These are phyloP conservation scores for Agraylea sexmaculata DNA, from an alignment of 1,140 invertebrate species.

Conservation along the genomic window DNA sequence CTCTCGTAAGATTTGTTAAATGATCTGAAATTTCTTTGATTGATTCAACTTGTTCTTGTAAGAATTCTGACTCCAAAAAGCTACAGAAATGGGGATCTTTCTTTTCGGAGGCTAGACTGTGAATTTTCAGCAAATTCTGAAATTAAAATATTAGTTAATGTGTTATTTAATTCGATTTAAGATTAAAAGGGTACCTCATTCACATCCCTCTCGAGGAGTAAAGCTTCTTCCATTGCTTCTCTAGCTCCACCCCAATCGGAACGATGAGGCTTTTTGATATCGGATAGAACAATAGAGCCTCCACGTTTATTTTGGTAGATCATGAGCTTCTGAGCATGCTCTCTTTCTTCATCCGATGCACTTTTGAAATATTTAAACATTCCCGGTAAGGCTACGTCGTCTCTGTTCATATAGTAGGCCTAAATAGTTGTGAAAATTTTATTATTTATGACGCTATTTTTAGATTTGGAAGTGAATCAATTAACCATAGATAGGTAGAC, in stretches of 20 bases:
- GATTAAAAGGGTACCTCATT: slow-evolving; percentile 43
- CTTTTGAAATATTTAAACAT: slow-evolving; percentile 60
- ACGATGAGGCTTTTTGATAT: slow-evolving; percentile 47
- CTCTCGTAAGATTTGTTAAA: slow-evolving; percentile 57
- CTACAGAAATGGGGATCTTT: slow-evolving; percentile 60
- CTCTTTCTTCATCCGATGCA: slow-evolving; percentile 61
- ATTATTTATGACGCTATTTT: no score
- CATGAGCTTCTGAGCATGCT: slow-evolving; percentile 64
- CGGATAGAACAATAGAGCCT: slow-evolving; percentile 47
- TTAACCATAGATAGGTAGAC: slow-evolving; percentile 18
- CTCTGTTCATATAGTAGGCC: slow-evolving; percentile 68
- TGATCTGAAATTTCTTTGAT: slow-evolving; percentile 62
- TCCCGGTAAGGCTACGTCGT: slow-evolving; percentile 66
- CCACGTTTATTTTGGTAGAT: slow-evolving; percentile 74
- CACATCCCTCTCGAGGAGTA: slow-evolving; percentile 67
- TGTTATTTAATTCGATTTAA: neutral
- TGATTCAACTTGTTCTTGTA: slow-evolving; percentile 65
- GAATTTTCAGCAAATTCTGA: slow-evolving; percentile 54
- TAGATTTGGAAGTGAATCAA: no score
- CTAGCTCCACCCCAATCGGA: slow-evolving; percentile 51
- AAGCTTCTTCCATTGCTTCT: slow-evolving; percentile 58
- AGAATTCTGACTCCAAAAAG: slow-evolving; percentile 58
- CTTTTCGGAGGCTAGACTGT: slow-evolving; percentile 48
- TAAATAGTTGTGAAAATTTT: no score
- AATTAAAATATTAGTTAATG: slow-evolving; percentile 17